These are phyloP conservation scores for Fringilla coelebs DNA, from an alignment of 2,797 vertebrate species.

Conservation along the genomic window DNA sequence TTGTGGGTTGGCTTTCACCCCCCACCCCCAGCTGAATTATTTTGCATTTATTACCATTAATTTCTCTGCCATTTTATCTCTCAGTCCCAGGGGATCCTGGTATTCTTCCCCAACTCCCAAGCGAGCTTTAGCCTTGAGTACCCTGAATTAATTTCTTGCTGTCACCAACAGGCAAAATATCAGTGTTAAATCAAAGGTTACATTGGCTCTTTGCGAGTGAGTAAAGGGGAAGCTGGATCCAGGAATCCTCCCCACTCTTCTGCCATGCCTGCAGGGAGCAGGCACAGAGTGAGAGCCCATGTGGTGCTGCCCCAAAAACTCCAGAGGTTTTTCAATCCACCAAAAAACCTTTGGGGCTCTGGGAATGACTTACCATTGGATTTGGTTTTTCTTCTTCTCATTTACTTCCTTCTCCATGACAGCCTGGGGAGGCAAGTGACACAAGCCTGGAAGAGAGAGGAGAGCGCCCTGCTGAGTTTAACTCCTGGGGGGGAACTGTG, in stretches of 20 bases:
- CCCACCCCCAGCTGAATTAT: background rate
- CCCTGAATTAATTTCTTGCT: background rate
- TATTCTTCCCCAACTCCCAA: background rate
- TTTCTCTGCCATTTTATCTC: background rate
- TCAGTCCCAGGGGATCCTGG: background rate
- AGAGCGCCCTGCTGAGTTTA: background rate
- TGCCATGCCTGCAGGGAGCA: accelerated
- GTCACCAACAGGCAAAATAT: background rate
- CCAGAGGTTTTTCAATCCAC: background rate
- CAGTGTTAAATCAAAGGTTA: background rate
- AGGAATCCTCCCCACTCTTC: background rate
- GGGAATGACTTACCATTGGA: constrained; percentile 31
- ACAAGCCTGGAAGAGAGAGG: constrained; percentile 67
- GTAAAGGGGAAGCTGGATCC: background rate
- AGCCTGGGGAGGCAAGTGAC: constrained; percentile 70
- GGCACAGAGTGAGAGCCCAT: background rate
- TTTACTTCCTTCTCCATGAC: constrained; percentile 78
- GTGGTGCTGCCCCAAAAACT: background rate
- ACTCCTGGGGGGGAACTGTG: background rate
- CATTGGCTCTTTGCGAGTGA: background rate
- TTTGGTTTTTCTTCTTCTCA: constrained; percentile 64
- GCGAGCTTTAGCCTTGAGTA: background rate
- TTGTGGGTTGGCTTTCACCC: accelerated
- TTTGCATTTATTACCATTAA: background rate
- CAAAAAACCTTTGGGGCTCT: background rate